Conservation (phyloP, 2,888 invertebrate species). For the Meteorus cinctellus region DNA sequence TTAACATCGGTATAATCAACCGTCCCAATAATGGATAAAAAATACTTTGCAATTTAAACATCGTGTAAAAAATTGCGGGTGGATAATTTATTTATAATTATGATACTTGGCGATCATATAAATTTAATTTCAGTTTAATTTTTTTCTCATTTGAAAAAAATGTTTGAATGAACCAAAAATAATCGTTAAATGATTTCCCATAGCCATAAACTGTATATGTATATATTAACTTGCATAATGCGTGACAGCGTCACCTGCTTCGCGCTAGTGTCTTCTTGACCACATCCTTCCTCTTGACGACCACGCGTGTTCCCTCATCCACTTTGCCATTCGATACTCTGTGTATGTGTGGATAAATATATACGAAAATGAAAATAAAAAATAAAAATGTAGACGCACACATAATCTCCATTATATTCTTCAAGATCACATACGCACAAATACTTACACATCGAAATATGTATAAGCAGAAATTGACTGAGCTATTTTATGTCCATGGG, state of each 20-base stretch:
- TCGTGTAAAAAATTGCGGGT: too few relatives aligned
- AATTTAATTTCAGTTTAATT: neutral
- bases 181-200: constrained; percentile 60
- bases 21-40: too few relatives aligned
- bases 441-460: neutral
- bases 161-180: neutral
- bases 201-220: constrained; percentile 40
- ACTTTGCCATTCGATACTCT: constrained; percentile 7
- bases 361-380: constrained; percentile 9
- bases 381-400: neutral
- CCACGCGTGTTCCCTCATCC: constrained; percentile 31
- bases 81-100: too few relatives aligned
- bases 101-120: too few relatives aligned
- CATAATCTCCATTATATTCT: neutral
- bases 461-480: neutral
- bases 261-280: constrained; percentile 61
- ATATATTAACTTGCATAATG: constrained; percentile 25
- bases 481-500: constrained; percentile 1
- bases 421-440: neutral
- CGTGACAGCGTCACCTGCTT: constrained; percentile 55
- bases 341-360: constrained; percentile 1
- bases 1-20: too few relatives aligned
- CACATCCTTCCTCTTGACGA: constrained; percentile 68
- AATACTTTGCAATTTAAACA: too few relatives aligned
- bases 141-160: neutral